Evolutionary conservation across 2,797 vertebrate species (phyloP), one percentile per base, ranked within the genome.

Genomic region (Falco naumanni): DNA sequence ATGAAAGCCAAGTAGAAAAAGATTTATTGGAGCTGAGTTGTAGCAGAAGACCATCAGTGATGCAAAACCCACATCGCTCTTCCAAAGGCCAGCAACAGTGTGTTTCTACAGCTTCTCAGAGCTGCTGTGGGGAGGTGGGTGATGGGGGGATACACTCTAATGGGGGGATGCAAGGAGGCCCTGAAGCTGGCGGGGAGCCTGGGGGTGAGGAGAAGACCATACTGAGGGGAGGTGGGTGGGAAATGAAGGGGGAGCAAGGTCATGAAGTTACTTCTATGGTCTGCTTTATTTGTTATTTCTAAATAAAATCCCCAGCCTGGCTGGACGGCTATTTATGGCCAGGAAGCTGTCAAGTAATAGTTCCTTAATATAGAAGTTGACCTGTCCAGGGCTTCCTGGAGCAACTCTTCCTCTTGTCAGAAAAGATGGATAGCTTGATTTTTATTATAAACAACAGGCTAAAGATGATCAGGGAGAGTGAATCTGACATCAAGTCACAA

Each of bases 361-460:
- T 64, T 89, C 94, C 95, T 97, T 96, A 94, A 96, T 96, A 97
- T 94, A 97, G 97, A 97, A 95, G 84, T 72, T 70, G n/a, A 95
- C 54, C 89, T 96, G 97, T 93, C 90, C 93, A 93, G 81, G 81
- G 64, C 92, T 97, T 98, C 97, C 97, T 94, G 95, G 69, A 89
- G 93, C 91, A 93, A 88, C 89, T 97, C 82, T 97, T 97, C 97
- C 96, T 95, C 91, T 92, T 98, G 97, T 97, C 97, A 97, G 91
- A 60, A 87, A 93, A 97, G 96, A 97, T 97, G 93, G 92, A 97
- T 96, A 3, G 0, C 71, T 97, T 87, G 89, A 95, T 93, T 97
- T 97, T 95, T 95, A 96, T 96, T 97, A 96, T 96, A 96, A 97
- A 97, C 96, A 97, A 93, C 93, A 93, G 48, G 71, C 83, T 93